Conservation (phyloP, 2,113 vertebrate species). For the Orcinus orca region DNA sequence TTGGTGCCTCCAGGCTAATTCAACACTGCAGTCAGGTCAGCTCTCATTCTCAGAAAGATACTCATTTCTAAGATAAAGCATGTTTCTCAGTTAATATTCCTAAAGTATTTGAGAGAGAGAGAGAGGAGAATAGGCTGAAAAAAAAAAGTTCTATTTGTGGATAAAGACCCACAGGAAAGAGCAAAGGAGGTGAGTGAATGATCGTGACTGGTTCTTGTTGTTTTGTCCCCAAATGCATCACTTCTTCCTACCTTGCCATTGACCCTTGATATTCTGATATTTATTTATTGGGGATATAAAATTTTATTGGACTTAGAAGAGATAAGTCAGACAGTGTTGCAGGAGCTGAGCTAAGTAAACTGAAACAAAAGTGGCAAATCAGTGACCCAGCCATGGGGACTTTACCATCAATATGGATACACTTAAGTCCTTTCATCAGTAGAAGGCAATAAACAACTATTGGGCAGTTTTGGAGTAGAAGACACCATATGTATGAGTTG, state of each 20-base stretch:
- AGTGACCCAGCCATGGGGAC: no score
- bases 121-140: not conserved
- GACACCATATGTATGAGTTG: fast-evolving
- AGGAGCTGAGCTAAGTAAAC: not conserved
- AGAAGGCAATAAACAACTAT: not conserved
- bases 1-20: constrained; percentile 5
- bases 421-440: not conserved
- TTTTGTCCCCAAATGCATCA: not conserved
- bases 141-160: not conserved
- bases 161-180: not conserved
- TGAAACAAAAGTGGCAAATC: not conserved
- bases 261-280: not conserved
- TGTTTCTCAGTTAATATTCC: not conserved
- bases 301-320: not conserved
- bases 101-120: not conserved
- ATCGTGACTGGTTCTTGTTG: not conserved
- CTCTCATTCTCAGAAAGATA: constrained; percentile 22
- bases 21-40: constrained; percentile 20
- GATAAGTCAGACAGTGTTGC: not conserved
- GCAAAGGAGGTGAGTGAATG: not conserved
- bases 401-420: not conserved
- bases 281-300: not conserved
- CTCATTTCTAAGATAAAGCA: constrained; percentile 34
- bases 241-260: not conserved
- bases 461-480: not conserved